phyloP scores from a whole-genome alignment of 2,113 vertebrate genomes.

The Brienomyrus brachyistius region DNA sequence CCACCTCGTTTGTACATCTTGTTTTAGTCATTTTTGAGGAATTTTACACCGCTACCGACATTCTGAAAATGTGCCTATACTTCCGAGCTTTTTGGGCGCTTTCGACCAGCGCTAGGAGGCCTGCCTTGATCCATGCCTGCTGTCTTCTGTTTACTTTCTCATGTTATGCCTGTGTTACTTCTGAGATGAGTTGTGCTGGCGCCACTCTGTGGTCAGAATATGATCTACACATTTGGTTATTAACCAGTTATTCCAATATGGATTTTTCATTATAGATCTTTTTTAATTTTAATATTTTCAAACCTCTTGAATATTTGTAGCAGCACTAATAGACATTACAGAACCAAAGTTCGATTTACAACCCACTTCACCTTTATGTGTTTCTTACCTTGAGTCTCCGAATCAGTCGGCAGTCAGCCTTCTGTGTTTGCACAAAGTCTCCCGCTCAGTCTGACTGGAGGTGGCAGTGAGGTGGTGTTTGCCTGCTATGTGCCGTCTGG shows the following conservation, averaged over 20 bases:
- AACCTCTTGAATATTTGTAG: background rate
- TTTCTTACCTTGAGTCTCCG: background rate
- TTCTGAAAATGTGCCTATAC: background rate
- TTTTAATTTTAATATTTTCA: background rate
- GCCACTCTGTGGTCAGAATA: background rate
- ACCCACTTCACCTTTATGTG: background rate
- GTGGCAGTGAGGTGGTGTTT: background rate
- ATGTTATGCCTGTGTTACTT: background rate
- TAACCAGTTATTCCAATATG: background rate
- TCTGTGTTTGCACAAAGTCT: background rate
- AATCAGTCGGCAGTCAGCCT: background rate
- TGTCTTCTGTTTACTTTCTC: background rate
- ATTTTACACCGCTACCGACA: background rate
- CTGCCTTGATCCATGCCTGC: background rate
- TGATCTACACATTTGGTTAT: background rate
- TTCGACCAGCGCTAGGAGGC: background rate
- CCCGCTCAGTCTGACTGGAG: background rate
- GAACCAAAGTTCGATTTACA: background rate
- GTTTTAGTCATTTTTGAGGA: background rate
- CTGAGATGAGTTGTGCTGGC: background rate
- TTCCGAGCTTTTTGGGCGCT: background rate
- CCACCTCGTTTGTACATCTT: background rate
- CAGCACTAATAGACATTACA: background rate
- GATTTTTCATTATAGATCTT: background rate
- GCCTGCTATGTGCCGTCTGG: background rate